phyloP scores from a whole-genome alignment of 2,113 vertebrate genomes.

The Formicarius rufipectus region DNA sequence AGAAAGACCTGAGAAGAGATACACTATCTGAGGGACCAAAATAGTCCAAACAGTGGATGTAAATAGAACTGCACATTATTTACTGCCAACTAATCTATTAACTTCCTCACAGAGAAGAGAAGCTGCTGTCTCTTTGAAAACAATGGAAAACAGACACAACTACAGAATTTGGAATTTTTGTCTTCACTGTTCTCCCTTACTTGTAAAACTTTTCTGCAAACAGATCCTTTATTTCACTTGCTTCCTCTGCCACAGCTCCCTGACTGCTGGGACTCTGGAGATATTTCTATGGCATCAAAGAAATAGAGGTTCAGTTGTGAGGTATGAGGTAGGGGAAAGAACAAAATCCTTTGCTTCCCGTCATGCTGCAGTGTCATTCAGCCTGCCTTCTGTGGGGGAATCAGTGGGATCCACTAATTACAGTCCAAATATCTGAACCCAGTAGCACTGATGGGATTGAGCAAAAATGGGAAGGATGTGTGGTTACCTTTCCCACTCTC shows the following conservation, averaged over 20 bases:
- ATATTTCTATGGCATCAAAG: neutral
- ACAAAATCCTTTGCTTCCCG: neutral
- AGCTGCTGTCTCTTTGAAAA: slow-evolving; percentile 10
- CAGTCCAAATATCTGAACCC: neutral
- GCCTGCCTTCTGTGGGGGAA: neutral
- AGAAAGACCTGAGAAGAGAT: neutral
- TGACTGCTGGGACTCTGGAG: neutral
- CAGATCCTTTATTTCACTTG: neutral
- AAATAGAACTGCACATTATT: slow-evolving; percentile 14
- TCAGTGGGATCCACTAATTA: neutral
- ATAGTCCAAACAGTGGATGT: slow-evolving; percentile 17
- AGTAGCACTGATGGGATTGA: neutral
- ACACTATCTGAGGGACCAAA: neutral
- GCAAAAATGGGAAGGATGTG: neutral
- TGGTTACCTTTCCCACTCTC: neutral
- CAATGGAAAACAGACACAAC: neutral
- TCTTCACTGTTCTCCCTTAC: neutral
- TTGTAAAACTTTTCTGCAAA: neutral
- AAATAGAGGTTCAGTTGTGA: neutral
- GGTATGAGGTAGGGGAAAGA: neutral
- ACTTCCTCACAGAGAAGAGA: neutral
- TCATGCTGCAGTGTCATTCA: neutral
- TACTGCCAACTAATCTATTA: slow-evolving; percentile 27
- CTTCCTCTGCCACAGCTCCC: neutral
- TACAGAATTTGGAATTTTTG: neutral